Base-by-base conservation (phyloP, 2,888 invertebrate species). In the Noctua comes region DNA sequence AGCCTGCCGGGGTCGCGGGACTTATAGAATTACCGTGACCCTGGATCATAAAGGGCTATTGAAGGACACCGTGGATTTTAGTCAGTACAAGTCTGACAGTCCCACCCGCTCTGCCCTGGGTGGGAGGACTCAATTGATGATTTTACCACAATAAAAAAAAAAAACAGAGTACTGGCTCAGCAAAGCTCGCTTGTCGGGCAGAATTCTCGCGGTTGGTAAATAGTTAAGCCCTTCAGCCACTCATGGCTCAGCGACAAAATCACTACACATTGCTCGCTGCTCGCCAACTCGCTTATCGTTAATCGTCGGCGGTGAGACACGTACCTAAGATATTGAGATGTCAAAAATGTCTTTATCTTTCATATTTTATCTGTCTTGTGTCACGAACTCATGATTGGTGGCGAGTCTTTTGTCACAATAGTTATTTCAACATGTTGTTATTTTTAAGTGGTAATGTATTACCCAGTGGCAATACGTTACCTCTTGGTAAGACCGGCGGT, bases 371-470 rank as follows among this genome's bases (percentile, higher is more conserved):
- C 46, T 21, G 5, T 40, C 24, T 27, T 13, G 16, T 65, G n/a
- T 79, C 59, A 43, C 64, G 21, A 21, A 64, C 64, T 64, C 8
- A 62, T 24, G 43, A 36, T 31, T 8, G 1, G 27, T 59, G 40
- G 24, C 16, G 27, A n/a, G 3, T 27, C 18, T 18, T 10, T n/a
- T 7, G 16, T 66, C 16, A 48, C 16, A 8, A n/a, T n/a, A 48
- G 21, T 80, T 57, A 57, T 79, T 80, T 40, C 62, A 59, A 24
- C 54, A 71, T 54, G 27, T 10, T n/a, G n/a, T n/a, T 65, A 40
- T 2, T 0, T n/a, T 31, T 3, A n/a, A n/a, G n/a, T n/a, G n/a
- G n/a, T n/a, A n/a, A n/a, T n/a, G n/a, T n/a, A n/a, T n/a, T 31
- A 8, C 1, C 57, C 27, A 59, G 57, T 59, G 6, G 24, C n/a